Evolutionary conservation across 2,888 invertebrate species (phyloP).

Genomic region (Plebejus argus): DNA sequence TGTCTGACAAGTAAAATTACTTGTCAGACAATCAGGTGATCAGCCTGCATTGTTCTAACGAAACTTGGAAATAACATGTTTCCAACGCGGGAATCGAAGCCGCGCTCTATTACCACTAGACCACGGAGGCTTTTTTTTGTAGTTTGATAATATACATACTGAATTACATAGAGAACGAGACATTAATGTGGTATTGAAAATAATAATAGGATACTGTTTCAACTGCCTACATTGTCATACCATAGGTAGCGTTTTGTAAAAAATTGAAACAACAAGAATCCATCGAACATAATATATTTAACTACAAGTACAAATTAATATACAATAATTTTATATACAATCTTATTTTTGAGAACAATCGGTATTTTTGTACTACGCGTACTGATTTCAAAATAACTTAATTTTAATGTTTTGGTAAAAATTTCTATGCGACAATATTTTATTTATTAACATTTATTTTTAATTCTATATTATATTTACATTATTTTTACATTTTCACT

Average conservation of each 20-base stretch:
- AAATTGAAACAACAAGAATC: conserved; percentile 36
- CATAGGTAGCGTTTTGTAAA: neutral
- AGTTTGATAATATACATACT: no score
- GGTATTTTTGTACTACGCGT: conserved; percentile 45
- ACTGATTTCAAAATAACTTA: conserved; percentile 35
- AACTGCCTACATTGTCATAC: no score
- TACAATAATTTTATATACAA: conserved; percentile 60
- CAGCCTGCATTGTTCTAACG: no score
- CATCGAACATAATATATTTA: conserved; percentile 53
- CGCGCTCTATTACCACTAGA: no score
- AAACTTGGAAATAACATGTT: no score
- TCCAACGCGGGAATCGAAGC: no score
- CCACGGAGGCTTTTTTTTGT: no score
- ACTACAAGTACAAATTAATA: conserved; percentile 66
- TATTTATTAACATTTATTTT: conserved; percentile 20
- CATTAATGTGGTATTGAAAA: no score
- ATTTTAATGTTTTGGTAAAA: conserved; percentile 42
- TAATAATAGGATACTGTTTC: no score
- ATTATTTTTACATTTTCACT: conserved; percentile 32
- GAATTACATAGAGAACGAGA: no score
- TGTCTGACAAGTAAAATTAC: no score
- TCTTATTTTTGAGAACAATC: conserved; percentile 43
- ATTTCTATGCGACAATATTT: conserved; percentile 40
- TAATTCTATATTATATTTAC: conserved; percentile 33
- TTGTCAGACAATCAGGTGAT: no score